Evolutionary conservation across 2,797 vertebrate genomes (phyloP).

Genomic region (Notamacropus eugenii): DNA sequence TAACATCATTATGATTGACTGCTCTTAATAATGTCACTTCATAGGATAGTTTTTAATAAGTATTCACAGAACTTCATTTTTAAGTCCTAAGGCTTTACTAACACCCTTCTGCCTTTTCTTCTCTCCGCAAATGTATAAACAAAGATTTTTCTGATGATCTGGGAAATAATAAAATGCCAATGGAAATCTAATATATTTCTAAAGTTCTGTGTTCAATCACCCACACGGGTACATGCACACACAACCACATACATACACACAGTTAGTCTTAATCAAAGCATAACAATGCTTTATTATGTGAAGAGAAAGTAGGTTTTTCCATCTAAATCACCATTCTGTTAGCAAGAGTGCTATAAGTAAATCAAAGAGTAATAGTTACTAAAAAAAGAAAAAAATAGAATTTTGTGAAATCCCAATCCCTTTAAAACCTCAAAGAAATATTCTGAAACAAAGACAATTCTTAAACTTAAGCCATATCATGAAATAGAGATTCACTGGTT

Average conservation of each 20-base stretch:
- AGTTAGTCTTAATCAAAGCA: background rate
- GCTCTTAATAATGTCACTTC: background rate
- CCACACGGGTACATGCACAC: background rate
- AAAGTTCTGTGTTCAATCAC: background rate
- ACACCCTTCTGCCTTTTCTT: background rate
- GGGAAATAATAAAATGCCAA: background rate
- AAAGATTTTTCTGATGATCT: background rate
- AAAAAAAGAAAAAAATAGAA: background rate
- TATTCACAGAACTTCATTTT: constrained; percentile 24
- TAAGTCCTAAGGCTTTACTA: background rate
- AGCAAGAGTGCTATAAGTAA: background rate
- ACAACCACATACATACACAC: background rate
- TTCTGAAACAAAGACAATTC: background rate
- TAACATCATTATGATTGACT: background rate
- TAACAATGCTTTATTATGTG: background rate
- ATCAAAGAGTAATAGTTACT: background rate
- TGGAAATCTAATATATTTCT: background rate
- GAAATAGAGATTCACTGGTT: background rate
- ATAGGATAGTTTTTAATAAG: background rate
- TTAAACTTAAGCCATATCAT: background rate
- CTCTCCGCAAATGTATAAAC: background rate
- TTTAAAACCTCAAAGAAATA: constrained; percentile 23
- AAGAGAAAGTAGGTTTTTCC: background rate
- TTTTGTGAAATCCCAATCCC: background rate
- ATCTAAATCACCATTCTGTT: background rate